Evolutionary conservation across 2,113 vertebrate genomes (phyloP).

Genomic region (Sinocyclocheilus anophthalmus): DNA sequence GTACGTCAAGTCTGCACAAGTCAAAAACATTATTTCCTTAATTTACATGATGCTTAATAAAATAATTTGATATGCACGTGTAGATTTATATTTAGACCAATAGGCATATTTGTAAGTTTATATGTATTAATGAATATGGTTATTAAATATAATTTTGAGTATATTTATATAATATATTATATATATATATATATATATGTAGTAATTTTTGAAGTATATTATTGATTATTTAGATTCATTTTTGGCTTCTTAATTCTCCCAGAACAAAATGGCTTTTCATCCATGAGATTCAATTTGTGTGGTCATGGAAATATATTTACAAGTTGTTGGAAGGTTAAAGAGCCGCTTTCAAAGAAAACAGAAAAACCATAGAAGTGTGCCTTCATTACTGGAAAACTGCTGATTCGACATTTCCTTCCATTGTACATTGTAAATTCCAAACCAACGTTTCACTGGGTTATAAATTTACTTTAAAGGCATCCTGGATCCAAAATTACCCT

Average conservation of each 20-base stretch:
- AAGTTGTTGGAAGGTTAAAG: slow-evolving; percentile 17
- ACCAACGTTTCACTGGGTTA: slow-evolving; percentile 50
- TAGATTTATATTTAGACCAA: neutral
- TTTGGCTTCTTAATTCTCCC: neutral
- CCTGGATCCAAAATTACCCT: slow-evolving; percentile 47
- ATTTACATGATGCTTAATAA: neutral
- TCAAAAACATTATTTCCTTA: neutral
- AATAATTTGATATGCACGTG: neutral
- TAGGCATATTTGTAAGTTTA: too few relatives aligned
- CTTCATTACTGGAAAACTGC: slow-evolving; percentile 40
- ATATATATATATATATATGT: too few relatives aligned
- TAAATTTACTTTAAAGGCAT: slow-evolving; percentile 50
- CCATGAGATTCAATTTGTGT: slow-evolving; percentile 9
- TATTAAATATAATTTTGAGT: too few relatives aligned
- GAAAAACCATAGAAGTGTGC: slow-evolving; percentile 5
- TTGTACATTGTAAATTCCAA: slow-evolving; percentile 50
- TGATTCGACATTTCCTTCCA: slow-evolving; percentile 30
- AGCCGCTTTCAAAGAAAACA: neutral
- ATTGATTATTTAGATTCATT: neutral
- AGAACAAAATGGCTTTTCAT: neutral
- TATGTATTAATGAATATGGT: too few relatives aligned
- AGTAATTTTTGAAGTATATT: too few relatives aligned
- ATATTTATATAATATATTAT: too few relatives aligned
- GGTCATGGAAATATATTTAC: slow-evolving; percentile 13
- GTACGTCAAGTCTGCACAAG: neutral